A percentile compares a stretch with the other conserved stretches of the same genome.
Conservation (phyloP, 2,113 vertebrate genomes). For the Gallinago media region DNA sequence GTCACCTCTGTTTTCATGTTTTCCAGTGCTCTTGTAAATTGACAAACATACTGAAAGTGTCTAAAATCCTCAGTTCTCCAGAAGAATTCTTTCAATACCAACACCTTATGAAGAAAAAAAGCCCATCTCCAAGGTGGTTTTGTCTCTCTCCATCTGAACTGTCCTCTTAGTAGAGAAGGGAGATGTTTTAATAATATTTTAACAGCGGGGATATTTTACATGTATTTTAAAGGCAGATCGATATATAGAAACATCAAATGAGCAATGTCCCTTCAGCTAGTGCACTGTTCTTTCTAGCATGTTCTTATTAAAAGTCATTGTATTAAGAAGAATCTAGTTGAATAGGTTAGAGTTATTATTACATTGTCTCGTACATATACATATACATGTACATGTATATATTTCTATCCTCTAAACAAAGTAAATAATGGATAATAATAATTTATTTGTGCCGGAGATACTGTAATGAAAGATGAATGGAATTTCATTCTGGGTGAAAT, state of each 20-base stretch:
- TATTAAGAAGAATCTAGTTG: not conserved
- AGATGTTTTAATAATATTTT: not conserved
- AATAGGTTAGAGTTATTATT: not conserved
- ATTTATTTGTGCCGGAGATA: not conserved
- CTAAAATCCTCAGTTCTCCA: not conserved
- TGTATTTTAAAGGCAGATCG: not conserved
- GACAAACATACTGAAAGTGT: not conserved
- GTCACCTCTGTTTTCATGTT: not conserved
- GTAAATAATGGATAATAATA: not conserved
- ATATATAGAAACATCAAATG: not conserved
- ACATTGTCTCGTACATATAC: not conserved
- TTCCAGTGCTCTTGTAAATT: not conserved
- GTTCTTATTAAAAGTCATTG: not conserved
- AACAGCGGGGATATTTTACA: not conserved
- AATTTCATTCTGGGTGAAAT: not conserved
- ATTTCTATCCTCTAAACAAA: not conserved
- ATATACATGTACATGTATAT: no score
- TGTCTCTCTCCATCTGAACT: not conserved
- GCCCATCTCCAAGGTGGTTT: not conserved
- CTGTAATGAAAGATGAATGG: not conserved
- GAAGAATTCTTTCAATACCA: not conserved
- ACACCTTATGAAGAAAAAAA: not conserved
- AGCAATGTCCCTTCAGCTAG: not conserved
- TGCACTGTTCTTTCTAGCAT: not conserved
- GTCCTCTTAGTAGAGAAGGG: not conserved